Percentiles rank a stretch among this genome's conserved stretches.
Evolutionary conservation across 2,113 vertebrate species (phyloP).

Genomic region (Forbesichthys agassizii): DNA sequence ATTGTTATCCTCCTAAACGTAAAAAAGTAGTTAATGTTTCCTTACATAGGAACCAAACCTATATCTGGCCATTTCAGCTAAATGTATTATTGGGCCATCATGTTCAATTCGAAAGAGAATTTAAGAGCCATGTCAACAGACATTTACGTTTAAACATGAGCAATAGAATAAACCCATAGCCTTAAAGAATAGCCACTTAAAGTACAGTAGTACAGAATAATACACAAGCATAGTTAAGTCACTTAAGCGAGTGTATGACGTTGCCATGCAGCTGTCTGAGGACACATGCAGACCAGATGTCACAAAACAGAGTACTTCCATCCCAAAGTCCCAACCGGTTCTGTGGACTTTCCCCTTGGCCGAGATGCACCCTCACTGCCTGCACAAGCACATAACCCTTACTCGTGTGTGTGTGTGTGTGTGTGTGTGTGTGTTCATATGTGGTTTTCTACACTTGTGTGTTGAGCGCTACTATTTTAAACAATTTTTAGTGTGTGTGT

Average conservation of each 20-base stretch:
- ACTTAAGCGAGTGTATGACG: conserved; percentile 39
- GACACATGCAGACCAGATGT: conserved; percentile 67
- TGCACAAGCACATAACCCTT: conserved; percentile 52
- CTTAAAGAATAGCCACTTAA: not conserved
- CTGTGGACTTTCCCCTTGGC: conserved; percentile 67
- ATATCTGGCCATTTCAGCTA: no score
- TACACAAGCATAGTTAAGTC: not conserved
- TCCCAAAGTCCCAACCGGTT: conserved; percentile 31
- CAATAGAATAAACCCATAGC: no score
- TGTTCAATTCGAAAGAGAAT: no score
- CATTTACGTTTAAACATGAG: no score
- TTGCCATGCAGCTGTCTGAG: conserved; percentile 44
- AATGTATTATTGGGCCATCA: no score
- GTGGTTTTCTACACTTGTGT: not conserved
- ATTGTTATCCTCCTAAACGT: no score
- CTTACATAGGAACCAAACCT: no score
- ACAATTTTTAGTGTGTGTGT: not conserved
- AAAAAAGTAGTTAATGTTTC: no score
- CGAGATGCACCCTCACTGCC: conserved; percentile 41
- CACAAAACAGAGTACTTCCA: conserved; percentile 47
- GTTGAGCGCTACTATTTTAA: not conserved
- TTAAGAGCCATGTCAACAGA: no score
- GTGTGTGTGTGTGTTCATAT: not conserved
- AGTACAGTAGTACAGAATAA: not conserved
- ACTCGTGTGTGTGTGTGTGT: not conserved